phyloP scores from a whole-genome alignment of 1,140 invertebrate genomes.

The Bombyx mandarina region DNA sequence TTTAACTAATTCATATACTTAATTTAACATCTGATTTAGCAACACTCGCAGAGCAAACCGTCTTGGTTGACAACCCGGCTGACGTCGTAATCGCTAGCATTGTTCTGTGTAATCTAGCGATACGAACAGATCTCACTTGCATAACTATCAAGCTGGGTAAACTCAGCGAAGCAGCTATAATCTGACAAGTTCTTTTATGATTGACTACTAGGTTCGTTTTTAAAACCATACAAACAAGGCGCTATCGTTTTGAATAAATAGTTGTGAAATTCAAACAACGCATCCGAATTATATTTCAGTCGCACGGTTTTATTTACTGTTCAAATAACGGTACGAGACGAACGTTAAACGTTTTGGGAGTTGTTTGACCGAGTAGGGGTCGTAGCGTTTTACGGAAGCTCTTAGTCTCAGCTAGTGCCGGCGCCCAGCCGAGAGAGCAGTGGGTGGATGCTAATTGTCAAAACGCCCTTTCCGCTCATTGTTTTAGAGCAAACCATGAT shows the following conservation, averaged over 20 bases:
- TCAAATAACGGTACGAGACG: constrained; percentile 17
- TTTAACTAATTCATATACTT: constrained; percentile 26
- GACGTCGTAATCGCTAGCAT: constrained; percentile 59
- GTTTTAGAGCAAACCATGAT: constrained; percentile 68
- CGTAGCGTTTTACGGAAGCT: constrained; percentile 46
- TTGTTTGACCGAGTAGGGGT: constrained; percentile 29
- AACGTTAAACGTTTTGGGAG: constrained; percentile 10
- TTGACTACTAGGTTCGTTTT: constrained; percentile 40
- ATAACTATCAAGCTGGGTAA: constrained; percentile 54
- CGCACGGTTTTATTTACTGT: constrained; percentile 13
- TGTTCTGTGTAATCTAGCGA: constrained; percentile 59
- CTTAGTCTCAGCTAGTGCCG: constrained; percentile 41
- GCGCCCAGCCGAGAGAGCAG: constrained; percentile 42
- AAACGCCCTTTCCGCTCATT: constrained; percentile 67
- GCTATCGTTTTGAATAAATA: constrained; percentile 38
- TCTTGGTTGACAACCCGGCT: constrained; percentile 43
- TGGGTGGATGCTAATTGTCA: constrained; percentile 64
- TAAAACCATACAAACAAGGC: constrained; percentile 37
- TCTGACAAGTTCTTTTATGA: constrained; percentile 48
- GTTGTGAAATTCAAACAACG: constrained; percentile 34
- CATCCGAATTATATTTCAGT: constrained; percentile 29
- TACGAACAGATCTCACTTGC: constrained; percentile 53
- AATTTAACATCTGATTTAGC: constrained; percentile 60
- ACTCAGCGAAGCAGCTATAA: constrained; percentile 40
- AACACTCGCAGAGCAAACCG: constrained; percentile 30